Evolutionary conservation across 2,113 vertebrate genomes (phyloP), one percentile per base, ranked within the genome.

Genomic region (Indri indri): DNA sequence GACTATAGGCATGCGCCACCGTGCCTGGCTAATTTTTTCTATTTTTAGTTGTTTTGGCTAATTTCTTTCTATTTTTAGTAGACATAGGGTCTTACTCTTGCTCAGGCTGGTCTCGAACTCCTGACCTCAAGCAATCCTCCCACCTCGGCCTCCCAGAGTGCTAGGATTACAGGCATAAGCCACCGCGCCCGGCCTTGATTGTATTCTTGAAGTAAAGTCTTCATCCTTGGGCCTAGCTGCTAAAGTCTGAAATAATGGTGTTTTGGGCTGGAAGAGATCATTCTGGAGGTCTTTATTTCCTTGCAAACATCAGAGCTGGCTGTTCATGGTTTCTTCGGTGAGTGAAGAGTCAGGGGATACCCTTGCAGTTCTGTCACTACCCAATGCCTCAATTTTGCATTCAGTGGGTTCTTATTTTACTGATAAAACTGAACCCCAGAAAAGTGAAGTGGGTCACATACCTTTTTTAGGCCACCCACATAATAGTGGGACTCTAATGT

Each of bases 211-310:
- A n/a, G n/a, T n/a, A n/a, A n/a, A n/a, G n/a, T n/a, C n/a, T 91
- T 40, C 18, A 66, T 83, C 37, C 6, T 40, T 92, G 42, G 59
- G 45, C 63, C 40, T 30, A 22, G 22, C 14, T 90, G 16, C 30
- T 90, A 20, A 94, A 89, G 73, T 97, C 40, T 95, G 70, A 97
- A 90, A 45, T 80, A 14, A 27, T 70, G 42, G 34, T 88, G 27
- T 81, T 86, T 86, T 45, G 59, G 50, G 5, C 66, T 95, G 47
- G 59, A 92, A 94, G 73, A 92, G 12, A 94, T 90, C 10, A 50
- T 81, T 4, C 2, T 52, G n/a, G 32, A 83, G 27, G 37, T 90
- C 57, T 96, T 90, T 76, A 37, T 92, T 95, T 91, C 59, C 52
- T 95, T 86, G 59, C 25, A 86, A 70, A 71, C 66, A 76, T 65